Evolutionary conservation across 2,113 vertebrate genomes (phyloP), one percentile per base, ranked within the genome.

Genomic region (Cynoglossus semilaevis): DNA sequence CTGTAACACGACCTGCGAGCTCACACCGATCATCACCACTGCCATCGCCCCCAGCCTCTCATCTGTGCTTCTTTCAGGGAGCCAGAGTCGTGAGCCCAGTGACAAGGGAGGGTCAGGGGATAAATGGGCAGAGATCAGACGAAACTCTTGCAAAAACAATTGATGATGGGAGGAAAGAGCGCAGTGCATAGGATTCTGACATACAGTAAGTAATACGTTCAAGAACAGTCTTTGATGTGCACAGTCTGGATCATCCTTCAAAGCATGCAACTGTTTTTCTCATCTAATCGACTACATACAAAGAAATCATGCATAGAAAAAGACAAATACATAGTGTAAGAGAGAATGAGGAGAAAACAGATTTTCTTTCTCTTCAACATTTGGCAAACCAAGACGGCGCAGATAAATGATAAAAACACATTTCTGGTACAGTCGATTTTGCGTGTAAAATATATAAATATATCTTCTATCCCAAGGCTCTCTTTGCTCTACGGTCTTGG

Each of bases 1-100:
- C 71, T 64, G 79, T 61, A 88, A 85, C 65, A 44, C 52, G 75
- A 82, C 63, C 79, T 56, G 52, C 79, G 76, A 82, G 51, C 67
- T 15, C 81, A 84, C 73, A 82, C 77, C 75, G 15, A 16, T 13
- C 15, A 8, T 12, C 13, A 4, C 46, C 57, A 34, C 46, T 14
- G 6, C 29, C 29, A 15, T n/a, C 34, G 9, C 42, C 44, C 19
- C 36, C 46, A 15, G 35, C 11, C 35, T 52, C 41, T 52, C 4
- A 2, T 74, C 72, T 80, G 67, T 76, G 65, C 66, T 72, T 70
- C 74, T 72, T 83, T 84, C 72, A 79, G 81, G 66, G 22, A 29
- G 22, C 22, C 51, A 49, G 38, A 34, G 51, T 35, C 60, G 76
- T 10, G 8, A 40, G 67, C 76, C 72, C 65, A 43, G 34, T 58